Base-by-base conservation (phyloP, 2,797 vertebrate genomes). In the Spinus pinus region DNA sequence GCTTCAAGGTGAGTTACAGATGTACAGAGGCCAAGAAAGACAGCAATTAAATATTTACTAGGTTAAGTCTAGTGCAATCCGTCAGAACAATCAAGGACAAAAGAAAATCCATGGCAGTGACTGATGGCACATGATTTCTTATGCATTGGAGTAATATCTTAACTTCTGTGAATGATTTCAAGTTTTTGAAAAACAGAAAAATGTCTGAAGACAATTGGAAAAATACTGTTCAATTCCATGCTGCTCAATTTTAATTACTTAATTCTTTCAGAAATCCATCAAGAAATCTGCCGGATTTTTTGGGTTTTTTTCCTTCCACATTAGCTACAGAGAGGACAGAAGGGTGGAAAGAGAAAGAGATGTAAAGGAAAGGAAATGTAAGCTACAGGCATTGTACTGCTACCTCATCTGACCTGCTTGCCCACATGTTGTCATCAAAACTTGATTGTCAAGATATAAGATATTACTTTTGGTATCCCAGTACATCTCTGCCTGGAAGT, bases 1-100 rank as follows among this genome's bases (percentile, higher is more conserved):
- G 67, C 51, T 97, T 90, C 95, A 97, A 97, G 94, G 96, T 97
- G 95, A 98, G 94, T 98, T 98, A 97, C 88, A 94, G 95, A 97
- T 58, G 31, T 92, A 91, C 80, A 96, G 94, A 95, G 96, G 96
- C 95, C 96, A 98, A 97, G 94, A 98, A 98, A 97, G 71, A 82
- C 84, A 96, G 85, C 87, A 91, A 92, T 95, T 98, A 98, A 98
- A 97, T 98, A 98, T 98, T 98, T 98, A 97, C 98, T 97, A 97
- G 93, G 87, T 93, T 97, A 96, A 97, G 96, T 97, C 94, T 97
- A 93, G 96, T 96, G 80, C 80, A 90, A 96, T 98, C 96, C 96
- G 95, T 96, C 70, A 93, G 79, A 93, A 97, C 90, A 97, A 98
- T 97, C 96, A 97, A 98, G 97, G 95, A 94, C 90, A 93, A 80